Percentiles rank a stretch among this genome's conserved stretches.
These are phyloP conservation scores for Papilio aristodemus DNA, from an alignment of 1,140 invertebrate species.

Conservation along the genomic window DNA sequence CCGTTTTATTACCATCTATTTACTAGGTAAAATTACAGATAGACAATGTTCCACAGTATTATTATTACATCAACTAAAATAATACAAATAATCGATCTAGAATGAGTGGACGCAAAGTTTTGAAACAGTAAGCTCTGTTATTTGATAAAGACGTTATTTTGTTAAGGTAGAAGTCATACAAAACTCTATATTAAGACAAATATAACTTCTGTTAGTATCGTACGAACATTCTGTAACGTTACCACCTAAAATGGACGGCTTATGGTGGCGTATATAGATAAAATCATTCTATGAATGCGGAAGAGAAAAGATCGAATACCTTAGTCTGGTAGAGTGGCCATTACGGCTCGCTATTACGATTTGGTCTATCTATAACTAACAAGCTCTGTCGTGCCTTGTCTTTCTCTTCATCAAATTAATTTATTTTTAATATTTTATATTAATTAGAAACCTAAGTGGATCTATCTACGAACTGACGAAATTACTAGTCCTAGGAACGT, in stretches of 20 bases:
- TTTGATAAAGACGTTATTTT: background rate
- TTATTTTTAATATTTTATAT: background rate
- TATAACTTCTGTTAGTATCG: background rate
- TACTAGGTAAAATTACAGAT: no score
- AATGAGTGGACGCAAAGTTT: no score
- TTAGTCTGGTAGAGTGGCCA: slow-evolving; percentile 21
- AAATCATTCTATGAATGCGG: slow-evolving; percentile 29
- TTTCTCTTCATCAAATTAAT: slow-evolving; percentile 4
- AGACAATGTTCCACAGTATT: no score
- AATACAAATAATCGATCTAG: no score
- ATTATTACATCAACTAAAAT: no score
- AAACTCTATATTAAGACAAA: background rate
- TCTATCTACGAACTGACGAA: no score
- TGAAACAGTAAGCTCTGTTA: no score
- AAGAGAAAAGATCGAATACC: slow-evolving; percentile 32
- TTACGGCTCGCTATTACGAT: slow-evolving; percentile 21
- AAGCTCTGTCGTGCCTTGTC: background rate
- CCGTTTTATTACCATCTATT: no score
- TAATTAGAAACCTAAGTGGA: background rate
- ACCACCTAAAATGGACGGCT: slow-evolving; percentile 27
- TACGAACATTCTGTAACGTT: slow-evolving; percentile 17
- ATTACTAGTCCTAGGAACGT: no score
- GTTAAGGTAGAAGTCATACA: background rate
- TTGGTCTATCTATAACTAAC: slow-evolving; percentile 27
- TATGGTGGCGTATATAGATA: slow-evolving; percentile 31